A percentile compares a stretch with the other conserved stretches of the same genome.
phyloP scores from a whole-genome alignment of 2,888 invertebrate genomes.

The Spicauda simplicius region DNA sequence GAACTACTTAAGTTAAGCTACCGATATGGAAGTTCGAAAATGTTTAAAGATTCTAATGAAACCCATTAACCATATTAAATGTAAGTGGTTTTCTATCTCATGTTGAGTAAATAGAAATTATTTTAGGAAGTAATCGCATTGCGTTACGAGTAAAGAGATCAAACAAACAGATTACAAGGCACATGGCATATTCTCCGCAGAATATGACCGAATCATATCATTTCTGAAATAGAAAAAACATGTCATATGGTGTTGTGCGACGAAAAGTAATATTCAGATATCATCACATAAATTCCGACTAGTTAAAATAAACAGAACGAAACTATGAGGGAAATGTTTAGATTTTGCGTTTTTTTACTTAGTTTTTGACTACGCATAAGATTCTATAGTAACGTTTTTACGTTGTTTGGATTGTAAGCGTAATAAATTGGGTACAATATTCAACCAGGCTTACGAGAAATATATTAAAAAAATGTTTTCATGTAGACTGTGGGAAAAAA shows the following conservation, averaged over 20 bases:
- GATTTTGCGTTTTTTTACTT: background rate
- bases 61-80: background rate
- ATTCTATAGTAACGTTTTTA: too few species aligned
- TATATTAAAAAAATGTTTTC: too few species aligned
- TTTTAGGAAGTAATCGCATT: slow-evolving; percentile 24
- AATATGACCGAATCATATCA: slow-evolving; percentile 31
- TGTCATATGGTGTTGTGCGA: slow-evolving; percentile 22
- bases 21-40: too few species aligned
- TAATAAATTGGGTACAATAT: too few species aligned
- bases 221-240: slow-evolving; percentile 25
- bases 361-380: too few species aligned
- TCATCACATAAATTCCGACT: slow-evolving; percentile 6
- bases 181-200: slow-evolving; percentile 21
- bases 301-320: slow-evolving; percentile 2
- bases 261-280: slow-evolving; percentile 21
- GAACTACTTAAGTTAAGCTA: too few species aligned
- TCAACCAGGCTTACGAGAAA: too few species aligned
- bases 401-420: too few species aligned
- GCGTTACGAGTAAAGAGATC: slow-evolving; percentile 9
- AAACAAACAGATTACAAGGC: slow-evolving; percentile 34
- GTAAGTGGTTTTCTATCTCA: background rate
- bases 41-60: background rate
- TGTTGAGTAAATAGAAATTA: slow-evolving; percentile 13
- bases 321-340: background rate
- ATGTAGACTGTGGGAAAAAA: too few species aligned